Evolutionary conservation across 2,797 vertebrate species (phyloP).

Genomic region (Eulemur albifrons): DNA sequence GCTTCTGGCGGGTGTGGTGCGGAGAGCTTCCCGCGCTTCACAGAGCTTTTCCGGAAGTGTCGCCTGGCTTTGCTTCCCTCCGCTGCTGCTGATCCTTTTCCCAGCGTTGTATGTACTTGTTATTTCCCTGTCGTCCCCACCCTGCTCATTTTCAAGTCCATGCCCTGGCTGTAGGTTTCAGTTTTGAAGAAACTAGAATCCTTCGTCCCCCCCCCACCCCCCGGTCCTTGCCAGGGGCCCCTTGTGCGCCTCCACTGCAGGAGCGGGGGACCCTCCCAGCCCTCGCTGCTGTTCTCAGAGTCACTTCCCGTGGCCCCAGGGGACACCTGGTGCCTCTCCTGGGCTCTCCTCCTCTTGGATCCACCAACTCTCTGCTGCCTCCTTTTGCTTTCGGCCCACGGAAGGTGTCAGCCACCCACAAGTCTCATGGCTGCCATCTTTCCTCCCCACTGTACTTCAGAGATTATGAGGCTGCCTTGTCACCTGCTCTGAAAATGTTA

Average conservation of each 20-base stretch:
- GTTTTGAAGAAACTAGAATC: background rate
- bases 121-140: background rate
- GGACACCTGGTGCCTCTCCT: no score
- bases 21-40: background rate
- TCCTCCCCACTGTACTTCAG: background rate
- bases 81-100: background rate
- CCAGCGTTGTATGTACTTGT: background rate
- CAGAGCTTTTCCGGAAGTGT: background rate
- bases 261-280: background rate
- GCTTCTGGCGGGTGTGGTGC: rapidly evolving
- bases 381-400: no score
- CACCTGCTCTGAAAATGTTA: background rate
- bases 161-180: background rate
- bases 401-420: background rate
- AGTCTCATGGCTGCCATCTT: background rate
- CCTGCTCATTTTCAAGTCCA: background rate
- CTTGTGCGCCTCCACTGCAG: rapidly evolving
- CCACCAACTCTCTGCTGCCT: background rate
- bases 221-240: background rate
- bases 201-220: background rate
- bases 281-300: rapidly evolving
- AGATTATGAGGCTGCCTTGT: background rate
- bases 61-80: background rate
- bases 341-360: background rate
- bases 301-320: rapidly evolving